phyloP scores from a whole-genome alignment of 2,888 invertebrate genomes.

The Thereva unica region DNA sequence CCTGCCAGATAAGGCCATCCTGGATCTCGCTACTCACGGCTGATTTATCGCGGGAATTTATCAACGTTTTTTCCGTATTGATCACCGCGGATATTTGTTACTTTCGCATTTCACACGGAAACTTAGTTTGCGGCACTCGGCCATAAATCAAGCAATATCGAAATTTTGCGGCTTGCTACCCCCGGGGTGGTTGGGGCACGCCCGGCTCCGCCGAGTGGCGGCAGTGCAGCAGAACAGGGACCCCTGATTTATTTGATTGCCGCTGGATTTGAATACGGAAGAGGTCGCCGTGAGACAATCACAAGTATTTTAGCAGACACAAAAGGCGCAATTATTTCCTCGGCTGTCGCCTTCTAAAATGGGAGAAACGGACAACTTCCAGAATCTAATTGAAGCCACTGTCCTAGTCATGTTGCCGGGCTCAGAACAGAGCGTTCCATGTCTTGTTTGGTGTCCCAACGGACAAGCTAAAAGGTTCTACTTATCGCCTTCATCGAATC shows the following conservation, averaged over 20 bases:
- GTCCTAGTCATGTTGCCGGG: neutral
- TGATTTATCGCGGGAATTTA: constrained; percentile 26
- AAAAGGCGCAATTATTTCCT: constrained; percentile 1
- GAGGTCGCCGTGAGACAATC: neutral
- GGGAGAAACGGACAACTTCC: neutral
- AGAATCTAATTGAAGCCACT: constrained; percentile 20
- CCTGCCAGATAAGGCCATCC: constrained; percentile 17
- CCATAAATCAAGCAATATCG: constrained; percentile 28
- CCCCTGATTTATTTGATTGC: too few relatives aligned
- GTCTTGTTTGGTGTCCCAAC: neutral
- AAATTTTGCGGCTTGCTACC: constrained; percentile 20
- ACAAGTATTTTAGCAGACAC: neutral
- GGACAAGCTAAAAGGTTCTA: neutral
- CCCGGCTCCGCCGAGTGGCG: constrained; percentile 1
- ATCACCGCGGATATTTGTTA: constrained; percentile 3
- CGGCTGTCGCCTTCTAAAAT: neutral
- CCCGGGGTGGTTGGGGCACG: constrained; percentile 1
- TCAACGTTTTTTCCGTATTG: constrained; percentile 5
- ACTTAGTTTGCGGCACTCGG: constrained; percentile 27
- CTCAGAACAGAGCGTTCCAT: neutral
- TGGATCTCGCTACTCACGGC: constrained; percentile 20
- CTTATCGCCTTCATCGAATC: constrained; percentile 20
- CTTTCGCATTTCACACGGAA: constrained; percentile 20
- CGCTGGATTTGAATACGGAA: too few relatives aligned
- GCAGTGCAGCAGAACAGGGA: neutral